phyloP scores from a whole-genome alignment of 1,140 invertebrate genomes.

The Trinorchestia longiramus region DNA sequence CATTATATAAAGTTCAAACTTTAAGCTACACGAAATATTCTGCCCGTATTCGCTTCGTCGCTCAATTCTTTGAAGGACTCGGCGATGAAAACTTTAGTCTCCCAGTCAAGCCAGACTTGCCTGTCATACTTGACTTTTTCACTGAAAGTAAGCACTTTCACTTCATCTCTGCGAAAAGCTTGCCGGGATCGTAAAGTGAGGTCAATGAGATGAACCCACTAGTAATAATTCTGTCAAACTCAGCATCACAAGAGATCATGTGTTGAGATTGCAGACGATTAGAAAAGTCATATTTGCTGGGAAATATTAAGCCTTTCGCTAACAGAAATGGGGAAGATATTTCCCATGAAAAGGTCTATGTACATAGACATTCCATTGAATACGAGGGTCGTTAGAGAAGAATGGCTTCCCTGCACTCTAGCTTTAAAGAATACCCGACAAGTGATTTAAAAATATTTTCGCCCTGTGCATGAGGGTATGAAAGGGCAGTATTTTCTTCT shows the following conservation, averaged over 20 bases:
- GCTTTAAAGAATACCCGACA: background rate
- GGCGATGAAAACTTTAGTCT: background rate
- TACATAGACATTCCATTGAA: background rate
- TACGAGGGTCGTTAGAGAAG: background rate
- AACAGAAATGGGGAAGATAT: background rate
- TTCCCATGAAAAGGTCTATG: background rate
- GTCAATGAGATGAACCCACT: constrained; percentile 24
- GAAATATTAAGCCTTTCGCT: background rate
- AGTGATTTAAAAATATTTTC: background rate
- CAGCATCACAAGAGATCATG: background rate
- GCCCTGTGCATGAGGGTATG: background rate
- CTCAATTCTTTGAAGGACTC: background rate
- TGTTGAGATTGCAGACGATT: background rate
- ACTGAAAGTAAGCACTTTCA: constrained; percentile 40
- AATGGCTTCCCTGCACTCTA: background rate
- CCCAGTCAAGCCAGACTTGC: background rate
- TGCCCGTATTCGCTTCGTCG: background rate
- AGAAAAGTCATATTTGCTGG: background rate
- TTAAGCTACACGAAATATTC: background rate
- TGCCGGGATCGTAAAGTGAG: background rate
- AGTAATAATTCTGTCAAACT: background rate
- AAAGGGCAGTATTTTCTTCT: background rate
- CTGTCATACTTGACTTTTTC: background rate
- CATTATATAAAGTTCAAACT: background rate
- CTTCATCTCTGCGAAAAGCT: constrained; percentile 12